phyloP scores from a whole-genome alignment of 2,113 vertebrate genomes.

The Cyanoliseus patagonus region DNA sequence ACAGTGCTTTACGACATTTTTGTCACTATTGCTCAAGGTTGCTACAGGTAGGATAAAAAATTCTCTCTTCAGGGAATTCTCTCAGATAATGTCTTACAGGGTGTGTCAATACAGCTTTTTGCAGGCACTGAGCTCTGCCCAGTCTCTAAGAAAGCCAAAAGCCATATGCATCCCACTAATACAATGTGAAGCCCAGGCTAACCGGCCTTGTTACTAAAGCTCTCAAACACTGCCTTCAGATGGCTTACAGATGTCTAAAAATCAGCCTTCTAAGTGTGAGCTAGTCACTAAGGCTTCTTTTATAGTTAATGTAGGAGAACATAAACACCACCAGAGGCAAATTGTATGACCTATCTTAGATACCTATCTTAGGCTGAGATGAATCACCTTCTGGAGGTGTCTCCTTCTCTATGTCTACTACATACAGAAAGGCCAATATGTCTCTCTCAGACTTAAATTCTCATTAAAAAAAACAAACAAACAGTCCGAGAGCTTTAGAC shows the following conservation, averaged over 20 bases:
- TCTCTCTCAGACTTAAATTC: not conserved
- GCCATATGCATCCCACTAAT: not conserved
- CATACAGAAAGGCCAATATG: not conserved
- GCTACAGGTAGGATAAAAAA: slow-evolving; percentile 12
- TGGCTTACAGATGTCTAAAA: slow-evolving; percentile 37
- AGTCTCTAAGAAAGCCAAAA: not conserved
- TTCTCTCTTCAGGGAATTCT: not conserved
- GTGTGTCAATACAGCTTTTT: not conserved
- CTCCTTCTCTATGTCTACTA: not conserved
- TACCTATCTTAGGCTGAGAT: slow-evolving; percentile 21
- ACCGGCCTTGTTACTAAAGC: not conserved
- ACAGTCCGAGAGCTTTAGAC: not conserved
- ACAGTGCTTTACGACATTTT: not conserved
- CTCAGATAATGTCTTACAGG: not conserved
- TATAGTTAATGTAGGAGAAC: slow-evolving; percentile 4
- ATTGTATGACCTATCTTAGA: not conserved
- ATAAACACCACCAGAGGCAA: slow-evolving; percentile 36
- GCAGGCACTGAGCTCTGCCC: not conserved
- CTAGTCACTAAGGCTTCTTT: not conserved
- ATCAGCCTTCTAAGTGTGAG: not conserved
- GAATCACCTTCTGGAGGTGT: slow-evolving; percentile 38
- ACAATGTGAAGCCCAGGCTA: not conserved
- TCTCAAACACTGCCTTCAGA: not conserved
- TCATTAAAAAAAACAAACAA: not conserved
- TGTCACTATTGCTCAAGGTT: not conserved